A percentile compares a stretch with the other conserved stretches of the same genome.
Evolutionary conservation across 2,113 vertebrate species (phyloP).

Genomic region (Hiodon alosoides): DNA sequence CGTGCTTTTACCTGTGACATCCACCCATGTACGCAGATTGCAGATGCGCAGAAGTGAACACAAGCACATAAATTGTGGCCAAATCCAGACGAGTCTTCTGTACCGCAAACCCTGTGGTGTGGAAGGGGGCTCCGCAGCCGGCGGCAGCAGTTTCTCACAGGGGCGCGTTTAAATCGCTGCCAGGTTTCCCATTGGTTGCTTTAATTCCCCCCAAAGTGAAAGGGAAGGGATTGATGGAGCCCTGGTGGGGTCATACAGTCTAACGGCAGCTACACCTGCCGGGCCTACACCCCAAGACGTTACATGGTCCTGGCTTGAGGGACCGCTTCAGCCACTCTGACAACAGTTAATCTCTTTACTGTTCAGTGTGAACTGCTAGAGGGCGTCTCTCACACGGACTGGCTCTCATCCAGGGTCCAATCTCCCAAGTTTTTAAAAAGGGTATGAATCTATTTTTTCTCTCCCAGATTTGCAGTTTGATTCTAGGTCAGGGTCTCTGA

Average conservation of each 20-base stretch:
- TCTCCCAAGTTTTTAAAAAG: too few species aligned
- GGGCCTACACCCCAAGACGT: not conserved
- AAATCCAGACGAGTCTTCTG: not conserved
- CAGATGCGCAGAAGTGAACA: not conserved
- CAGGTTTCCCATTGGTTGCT: too few species aligned
- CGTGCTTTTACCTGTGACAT: not conserved
- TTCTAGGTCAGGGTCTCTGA: too few species aligned
- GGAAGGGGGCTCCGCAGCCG: not conserved
- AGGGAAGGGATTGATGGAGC: not conserved
- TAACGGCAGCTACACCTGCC: not conserved
- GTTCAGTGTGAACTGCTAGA: too few species aligned
- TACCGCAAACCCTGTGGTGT: not conserved
- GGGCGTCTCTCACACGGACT: too few species aligned
- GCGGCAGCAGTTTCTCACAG: not conserved
- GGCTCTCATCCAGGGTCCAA: too few species aligned
- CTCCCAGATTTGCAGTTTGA: too few species aligned
- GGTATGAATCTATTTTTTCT: too few species aligned
- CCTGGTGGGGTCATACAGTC: not conserved
- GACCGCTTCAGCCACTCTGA: too few species aligned
- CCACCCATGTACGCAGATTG: not conserved
- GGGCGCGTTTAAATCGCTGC: too few species aligned
- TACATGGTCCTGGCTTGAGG: too few species aligned
- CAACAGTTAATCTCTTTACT: too few species aligned
- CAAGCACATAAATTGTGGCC: not conserved
- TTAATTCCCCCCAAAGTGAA: not conserved